These are phyloP conservation scores for Matsumyia berberina DNA, from an alignment of 2,888 invertebrate species.

Conservation along the genomic window DNA sequence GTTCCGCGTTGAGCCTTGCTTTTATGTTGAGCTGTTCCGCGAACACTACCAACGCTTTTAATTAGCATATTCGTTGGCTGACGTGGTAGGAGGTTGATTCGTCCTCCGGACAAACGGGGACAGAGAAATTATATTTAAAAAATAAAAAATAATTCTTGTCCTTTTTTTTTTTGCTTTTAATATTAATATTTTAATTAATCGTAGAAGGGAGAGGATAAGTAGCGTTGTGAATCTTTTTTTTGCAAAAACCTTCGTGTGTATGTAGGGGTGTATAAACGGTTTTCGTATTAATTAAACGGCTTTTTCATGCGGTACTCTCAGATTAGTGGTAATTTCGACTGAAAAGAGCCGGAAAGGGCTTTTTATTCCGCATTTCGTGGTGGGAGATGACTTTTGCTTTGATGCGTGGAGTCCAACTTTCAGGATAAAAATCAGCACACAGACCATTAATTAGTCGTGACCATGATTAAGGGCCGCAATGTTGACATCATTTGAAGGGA, in stretches of 20 bases:
- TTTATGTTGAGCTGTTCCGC: constrained; percentile 37
- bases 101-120: constrained; percentile 41
- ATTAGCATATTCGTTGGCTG: constrained; percentile 67
- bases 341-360: background rate
- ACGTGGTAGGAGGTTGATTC: constrained; percentile 10
- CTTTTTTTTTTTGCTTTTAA: constrained; percentile 31
- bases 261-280: constrained; percentile 24
- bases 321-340: constrained; percentile 29
- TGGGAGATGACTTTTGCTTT: constrained; percentile 20
- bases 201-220: constrained; percentile 29
- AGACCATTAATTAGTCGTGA: constrained; percentile 32
- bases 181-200: constrained; percentile 66
- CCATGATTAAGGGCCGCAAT: background rate
- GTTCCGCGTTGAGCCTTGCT: constrained; percentile 35
- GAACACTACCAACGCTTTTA: constrained; percentile 51
- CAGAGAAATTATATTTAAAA: constrained; percentile 59
- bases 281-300: constrained; percentile 62
- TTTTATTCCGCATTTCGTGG: background rate
- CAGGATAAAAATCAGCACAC: background rate
- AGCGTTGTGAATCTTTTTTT: constrained; percentile 19
- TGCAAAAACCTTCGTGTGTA: background rate
- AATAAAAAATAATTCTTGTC: no score
- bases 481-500: no score
- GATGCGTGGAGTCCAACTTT: constrained; percentile 10
- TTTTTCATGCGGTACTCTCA: constrained; percentile 45